phyloP scores from a whole-genome alignment of 2,113 vertebrate species.

The Zosterops lateralis region DNA sequence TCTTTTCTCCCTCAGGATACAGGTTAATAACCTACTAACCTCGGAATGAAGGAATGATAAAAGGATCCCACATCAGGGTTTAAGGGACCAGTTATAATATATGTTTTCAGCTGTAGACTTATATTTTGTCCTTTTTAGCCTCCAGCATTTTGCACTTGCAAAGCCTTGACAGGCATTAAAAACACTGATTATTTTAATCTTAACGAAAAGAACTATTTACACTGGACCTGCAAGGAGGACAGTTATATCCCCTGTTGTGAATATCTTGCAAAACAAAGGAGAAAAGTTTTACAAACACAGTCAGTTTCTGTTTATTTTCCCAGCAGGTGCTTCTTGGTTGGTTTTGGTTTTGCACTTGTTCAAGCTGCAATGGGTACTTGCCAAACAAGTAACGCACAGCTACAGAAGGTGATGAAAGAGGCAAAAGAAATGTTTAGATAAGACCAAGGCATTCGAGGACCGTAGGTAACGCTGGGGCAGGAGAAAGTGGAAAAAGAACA shows the following conservation, averaged over 20 bases:
- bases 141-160: constrained; percentile 30
- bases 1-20: constrained; percentile 41
- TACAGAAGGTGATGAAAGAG: not conserved
- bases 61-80: constrained; percentile 55
- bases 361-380: not conserved
- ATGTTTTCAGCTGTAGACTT: constrained; percentile 33
- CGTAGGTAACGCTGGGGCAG: not conserved
- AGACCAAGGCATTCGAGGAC: not conserved
- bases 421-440: not conserved
- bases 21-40: constrained; percentile 71
- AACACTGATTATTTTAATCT: constrained; percentile 51
- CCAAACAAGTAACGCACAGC: not conserved
- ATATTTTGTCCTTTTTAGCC: constrained; percentile 44
- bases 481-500: not conserved
- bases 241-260: not conserved
- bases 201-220: not conserved
- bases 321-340: not conserved
- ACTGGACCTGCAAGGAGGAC: not conserved
- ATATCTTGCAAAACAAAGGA: not conserved
- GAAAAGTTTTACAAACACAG: constrained; percentile 22
- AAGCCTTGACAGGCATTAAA: constrained; percentile 20
- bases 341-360: not conserved
- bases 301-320: not conserved
- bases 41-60: constrained; percentile 53
- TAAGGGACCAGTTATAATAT: constrained; percentile 51